Evolutionary conservation across 2,797 vertebrate species (phyloP).

Genomic region (Hafferia zeledoni): DNA sequence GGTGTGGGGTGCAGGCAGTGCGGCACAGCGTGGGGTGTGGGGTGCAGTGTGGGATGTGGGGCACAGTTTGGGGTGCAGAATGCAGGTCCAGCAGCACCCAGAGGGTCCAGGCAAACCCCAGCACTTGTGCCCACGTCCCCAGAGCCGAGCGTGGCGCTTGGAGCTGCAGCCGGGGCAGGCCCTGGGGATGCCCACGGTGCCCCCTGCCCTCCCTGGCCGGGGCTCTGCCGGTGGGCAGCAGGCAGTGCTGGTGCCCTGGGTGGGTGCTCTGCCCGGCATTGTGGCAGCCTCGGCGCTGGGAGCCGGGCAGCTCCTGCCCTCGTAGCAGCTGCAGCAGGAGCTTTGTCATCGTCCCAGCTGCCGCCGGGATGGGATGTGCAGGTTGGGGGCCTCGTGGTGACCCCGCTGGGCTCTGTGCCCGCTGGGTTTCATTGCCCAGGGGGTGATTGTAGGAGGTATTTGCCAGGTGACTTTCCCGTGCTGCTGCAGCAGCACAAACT

Average conservation of each 20-base stretch:
- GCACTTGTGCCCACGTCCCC: neutral
- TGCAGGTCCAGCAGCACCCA: neutral
- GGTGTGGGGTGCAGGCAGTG: neutral
- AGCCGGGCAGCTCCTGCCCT: neutral
- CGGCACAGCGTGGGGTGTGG: neutral
- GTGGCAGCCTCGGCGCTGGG: neutral
- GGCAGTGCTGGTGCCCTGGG: neutral
- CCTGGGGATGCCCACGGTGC: neutral
- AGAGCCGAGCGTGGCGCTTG: neutral
- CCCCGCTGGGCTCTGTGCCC: neutral
- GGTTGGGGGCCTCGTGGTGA: neutral
- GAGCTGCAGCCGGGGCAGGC: neutral
- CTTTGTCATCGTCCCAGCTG: constrained; percentile 1
- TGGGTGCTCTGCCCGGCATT: neutral
- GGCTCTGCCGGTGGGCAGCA: neutral
- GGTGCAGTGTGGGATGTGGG: too few species aligned
- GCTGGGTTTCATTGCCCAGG: rapidly evolving
- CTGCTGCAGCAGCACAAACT: rapidly evolving
- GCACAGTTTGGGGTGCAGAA: neutral
- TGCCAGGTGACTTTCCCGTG: rapidly evolving
- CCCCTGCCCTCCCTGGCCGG: neutral
- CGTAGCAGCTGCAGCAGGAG: neutral
- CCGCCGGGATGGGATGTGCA: neutral
- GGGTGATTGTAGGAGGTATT: rapidly evolving
- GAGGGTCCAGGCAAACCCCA: neutral